Conservation (phyloP, 30 jellyfish, hydroid and myxozoan species). For the Rhopilema esculentum region DNA sequence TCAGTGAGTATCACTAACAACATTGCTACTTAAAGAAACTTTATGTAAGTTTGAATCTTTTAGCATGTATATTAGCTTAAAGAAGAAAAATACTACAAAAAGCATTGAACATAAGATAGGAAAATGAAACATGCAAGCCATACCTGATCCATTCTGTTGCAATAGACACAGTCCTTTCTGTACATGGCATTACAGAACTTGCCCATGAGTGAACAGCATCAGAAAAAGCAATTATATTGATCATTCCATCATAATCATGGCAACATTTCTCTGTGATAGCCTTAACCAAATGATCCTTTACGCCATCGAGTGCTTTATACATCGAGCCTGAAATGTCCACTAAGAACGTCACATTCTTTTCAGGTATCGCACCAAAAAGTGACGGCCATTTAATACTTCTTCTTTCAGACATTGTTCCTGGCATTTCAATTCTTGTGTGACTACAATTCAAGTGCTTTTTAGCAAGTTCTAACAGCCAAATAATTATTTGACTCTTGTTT, state of each 20-base stretch:
- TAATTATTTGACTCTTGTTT: background rate
- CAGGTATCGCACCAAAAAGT: conserved; percentile 42
- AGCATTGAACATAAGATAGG: no score
- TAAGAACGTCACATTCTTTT: conserved; percentile 55
- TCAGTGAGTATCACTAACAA: no score
- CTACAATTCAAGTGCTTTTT: background rate
- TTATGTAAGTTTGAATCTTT: no score
- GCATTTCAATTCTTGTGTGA: conserved; percentile 1
- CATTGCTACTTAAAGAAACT: no score
- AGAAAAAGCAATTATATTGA: conserved; percentile 73
- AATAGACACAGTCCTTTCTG: conserved; percentile 45
- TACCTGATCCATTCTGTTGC: conserved; percentile 75
- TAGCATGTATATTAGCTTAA: no score
- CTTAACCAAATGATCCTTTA: conserved; percentile 47
- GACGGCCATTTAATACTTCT: background rate
- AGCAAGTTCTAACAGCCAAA: background rate
- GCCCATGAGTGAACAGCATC: conserved; percentile 62
- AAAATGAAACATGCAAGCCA: no score
- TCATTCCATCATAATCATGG: conserved; percentile 47
- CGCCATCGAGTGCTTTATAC: conserved; percentile 49
- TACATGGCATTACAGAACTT: conserved; percentile 63
- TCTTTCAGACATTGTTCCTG: background rate
- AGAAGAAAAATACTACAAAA: no score
- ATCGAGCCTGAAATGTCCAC: conserved; percentile 83
- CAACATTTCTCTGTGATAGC: conserved; percentile 28